phyloP scores from a whole-genome alignment of 2,797 vertebrate genomes.

The Anabacerthia variegaticeps region DNA sequence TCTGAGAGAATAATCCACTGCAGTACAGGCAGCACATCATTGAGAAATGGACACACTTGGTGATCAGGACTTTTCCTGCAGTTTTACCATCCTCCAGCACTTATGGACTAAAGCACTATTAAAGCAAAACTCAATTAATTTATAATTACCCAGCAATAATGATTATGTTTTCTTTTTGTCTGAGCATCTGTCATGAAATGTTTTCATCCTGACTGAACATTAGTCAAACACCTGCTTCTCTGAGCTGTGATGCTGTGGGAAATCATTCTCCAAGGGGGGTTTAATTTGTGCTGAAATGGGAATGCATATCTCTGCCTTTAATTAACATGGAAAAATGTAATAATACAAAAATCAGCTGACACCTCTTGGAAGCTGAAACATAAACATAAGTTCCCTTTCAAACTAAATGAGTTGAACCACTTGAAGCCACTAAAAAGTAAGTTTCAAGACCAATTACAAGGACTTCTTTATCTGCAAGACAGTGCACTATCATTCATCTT shows the following conservation, averaged over 20 bases:
- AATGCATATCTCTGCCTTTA: not conserved
- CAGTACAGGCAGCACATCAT: not conserved
- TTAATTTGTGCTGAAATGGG: not conserved
- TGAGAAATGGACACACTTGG: not conserved
- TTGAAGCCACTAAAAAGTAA: not conserved
- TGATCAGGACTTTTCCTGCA: not conserved
- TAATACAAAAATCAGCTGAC: not conserved
- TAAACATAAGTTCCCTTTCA: not conserved
- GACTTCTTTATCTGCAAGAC: not conserved
- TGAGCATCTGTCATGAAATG: slow-evolving; percentile 32
- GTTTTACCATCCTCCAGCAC: not conserved
- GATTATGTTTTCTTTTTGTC: slow-evolving; percentile 28
- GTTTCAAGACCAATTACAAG: not conserved
- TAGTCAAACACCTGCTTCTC: slow-evolving; percentile 51
- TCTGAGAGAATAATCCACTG: not conserved
- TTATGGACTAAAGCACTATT: not conserved
- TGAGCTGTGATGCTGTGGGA: not conserved
- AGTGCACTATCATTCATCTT: not conserved
- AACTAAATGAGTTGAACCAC: not conserved
- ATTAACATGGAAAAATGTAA: not conserved
- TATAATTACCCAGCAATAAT: slow-evolving; percentile 40
- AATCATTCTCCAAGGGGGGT: not conserved
- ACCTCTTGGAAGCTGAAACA: not conserved
- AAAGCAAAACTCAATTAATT: slow-evolving; percentile 49
- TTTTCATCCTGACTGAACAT: slow-evolving; percentile 25